Evolutionary conservation across 37 sponge, comb jelly and placozoan species (phyloP).

Genomic region (Spongia lamella): DNA sequence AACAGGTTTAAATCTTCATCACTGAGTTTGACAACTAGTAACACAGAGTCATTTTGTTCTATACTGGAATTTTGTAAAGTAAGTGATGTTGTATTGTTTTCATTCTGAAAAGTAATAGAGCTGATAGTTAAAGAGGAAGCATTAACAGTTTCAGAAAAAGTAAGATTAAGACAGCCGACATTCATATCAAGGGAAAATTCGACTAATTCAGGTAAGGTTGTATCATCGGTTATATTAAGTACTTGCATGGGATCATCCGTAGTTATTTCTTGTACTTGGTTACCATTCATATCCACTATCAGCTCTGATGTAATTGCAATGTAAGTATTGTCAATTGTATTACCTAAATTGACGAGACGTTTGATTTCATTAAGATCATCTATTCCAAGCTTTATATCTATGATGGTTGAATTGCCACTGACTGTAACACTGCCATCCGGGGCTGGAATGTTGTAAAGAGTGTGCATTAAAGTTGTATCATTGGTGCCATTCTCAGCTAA

Average conservation of each 20-base stretch:
- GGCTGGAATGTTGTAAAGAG: conserved; percentile 15
- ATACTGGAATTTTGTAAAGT: conserved; percentile 42
- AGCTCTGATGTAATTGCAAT: conserved; percentile 58
- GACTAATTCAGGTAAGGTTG: conserved; percentile 58
- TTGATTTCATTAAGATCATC: conserved; percentile 82
- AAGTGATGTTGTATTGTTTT: conserved; percentile 23
- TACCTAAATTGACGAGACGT: conserved; percentile 55
- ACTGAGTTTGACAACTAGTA: conserved; percentile 48
- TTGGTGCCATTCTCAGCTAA: conserved; percentile 32
- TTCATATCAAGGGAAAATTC: conserved; percentile 73
- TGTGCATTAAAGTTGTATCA: conserved; percentile 13
- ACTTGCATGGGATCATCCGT: conserved; percentile 25
- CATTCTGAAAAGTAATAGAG: conserved; percentile 42
- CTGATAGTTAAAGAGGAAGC: conserved; percentile 52
- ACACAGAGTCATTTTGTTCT: conserved; percentile 6
- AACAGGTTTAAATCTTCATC: conserved; percentile 67
- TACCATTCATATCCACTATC: conserved; percentile 70
- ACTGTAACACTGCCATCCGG: conserved; percentile 42
- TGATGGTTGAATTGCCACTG: conserved; percentile 42
- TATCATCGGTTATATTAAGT: conserved; percentile 34
- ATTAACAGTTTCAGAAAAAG: conserved; percentile 87
- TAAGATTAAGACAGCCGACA: conserved; percentile 61
- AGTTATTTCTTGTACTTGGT: conserved; percentile 35
- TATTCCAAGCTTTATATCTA: conserved; percentile 55
- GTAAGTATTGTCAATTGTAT: conserved; percentile 49